Evolutionary conservation across 2,113 vertebrate species (phyloP).

Genomic region (Cnemophilus loriae): DNA sequence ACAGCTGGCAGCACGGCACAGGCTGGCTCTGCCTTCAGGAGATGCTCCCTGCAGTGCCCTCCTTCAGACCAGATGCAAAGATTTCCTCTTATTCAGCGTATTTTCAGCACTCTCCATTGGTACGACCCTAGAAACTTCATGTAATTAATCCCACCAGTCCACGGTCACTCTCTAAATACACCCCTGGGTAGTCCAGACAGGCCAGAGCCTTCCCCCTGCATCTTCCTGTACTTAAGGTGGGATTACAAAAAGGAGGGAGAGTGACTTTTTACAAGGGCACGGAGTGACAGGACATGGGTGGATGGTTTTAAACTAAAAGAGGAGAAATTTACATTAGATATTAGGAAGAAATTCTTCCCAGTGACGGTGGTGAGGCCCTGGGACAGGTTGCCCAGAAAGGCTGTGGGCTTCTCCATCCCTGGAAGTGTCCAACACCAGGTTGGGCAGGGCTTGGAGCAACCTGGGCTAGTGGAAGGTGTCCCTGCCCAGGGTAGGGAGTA

Average conservation of each 20-base stretch:
- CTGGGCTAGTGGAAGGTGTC: background rate
- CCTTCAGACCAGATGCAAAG: background rate
- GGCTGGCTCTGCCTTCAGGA: background rate
- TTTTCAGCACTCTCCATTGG: background rate
- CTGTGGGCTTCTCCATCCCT: too few relatives aligned
- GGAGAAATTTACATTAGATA: background rate
- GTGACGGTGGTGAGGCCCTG: background rate
- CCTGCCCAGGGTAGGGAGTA: background rate
- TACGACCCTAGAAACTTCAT: fast-evolving
- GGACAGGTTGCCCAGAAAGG: background rate
- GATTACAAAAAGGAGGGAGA: background rate
- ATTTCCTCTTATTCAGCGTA: background rate
- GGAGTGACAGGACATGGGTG: background rate
- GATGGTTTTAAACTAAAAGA: background rate
- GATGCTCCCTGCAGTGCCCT: background rate
- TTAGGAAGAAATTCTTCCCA: background rate
- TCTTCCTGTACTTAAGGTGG: too few relatives aligned
- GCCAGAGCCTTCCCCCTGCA: background rate
- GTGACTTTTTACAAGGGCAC: background rate
- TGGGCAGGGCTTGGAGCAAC: fast-evolving
- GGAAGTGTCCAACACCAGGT: background rate
- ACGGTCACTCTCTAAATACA: fast-evolving
- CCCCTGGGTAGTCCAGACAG: too few relatives aligned
- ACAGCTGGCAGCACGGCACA: background rate
- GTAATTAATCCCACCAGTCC: fast-evolving